A percentile compares a stretch with the other conserved stretches of the same genome.
Evolutionary conservation across 1,140 invertebrate genomes (phyloP).

Genomic region (Papilio polyxenes): DNA sequence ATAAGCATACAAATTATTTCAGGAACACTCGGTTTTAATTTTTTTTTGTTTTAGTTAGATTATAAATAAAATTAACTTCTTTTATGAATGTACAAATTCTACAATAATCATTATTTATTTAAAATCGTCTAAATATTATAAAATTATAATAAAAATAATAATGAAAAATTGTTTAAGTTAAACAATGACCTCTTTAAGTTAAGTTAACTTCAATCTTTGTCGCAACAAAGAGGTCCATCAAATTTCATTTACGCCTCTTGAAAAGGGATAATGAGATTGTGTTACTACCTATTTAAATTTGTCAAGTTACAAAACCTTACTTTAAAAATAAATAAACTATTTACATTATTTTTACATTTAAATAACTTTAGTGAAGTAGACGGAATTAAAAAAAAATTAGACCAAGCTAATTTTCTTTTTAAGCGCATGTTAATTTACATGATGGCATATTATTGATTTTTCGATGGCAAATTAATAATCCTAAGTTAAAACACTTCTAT

Average conservation of each 20-base stretch:
- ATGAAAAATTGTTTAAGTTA: neutral
- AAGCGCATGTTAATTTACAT: too few relatives aligned
- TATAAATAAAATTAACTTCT: too few relatives aligned
- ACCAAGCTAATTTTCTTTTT: too few relatives aligned
- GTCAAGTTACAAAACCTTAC: neutral
- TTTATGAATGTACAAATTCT: too few relatives aligned
- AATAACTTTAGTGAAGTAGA: neutral
- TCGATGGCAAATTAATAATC: too few relatives aligned
- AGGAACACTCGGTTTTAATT: neutral
- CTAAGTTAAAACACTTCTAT: neutral
- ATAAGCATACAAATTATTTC: neutral
- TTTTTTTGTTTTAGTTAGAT: too few relatives aligned
- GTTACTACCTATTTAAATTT: slow-evolving; percentile 16
- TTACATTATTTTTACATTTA: neutral
- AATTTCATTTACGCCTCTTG: slow-evolving; percentile 7
- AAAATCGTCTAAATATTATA: too few relatives aligned
- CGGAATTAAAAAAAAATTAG: neutral
- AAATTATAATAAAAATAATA: too few relatives aligned
- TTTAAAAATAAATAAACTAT: neutral
- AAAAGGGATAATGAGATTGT: slow-evolving; percentile 25
- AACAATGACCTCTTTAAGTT: neutral
- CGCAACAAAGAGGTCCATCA: neutral
- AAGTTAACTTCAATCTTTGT: neutral
- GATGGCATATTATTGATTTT: too few relatives aligned
- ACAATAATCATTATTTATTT: too few relatives aligned